phyloP scores from a whole-genome alignment of 2,797 vertebrate species.

The Darevskia nairensis region DNA sequence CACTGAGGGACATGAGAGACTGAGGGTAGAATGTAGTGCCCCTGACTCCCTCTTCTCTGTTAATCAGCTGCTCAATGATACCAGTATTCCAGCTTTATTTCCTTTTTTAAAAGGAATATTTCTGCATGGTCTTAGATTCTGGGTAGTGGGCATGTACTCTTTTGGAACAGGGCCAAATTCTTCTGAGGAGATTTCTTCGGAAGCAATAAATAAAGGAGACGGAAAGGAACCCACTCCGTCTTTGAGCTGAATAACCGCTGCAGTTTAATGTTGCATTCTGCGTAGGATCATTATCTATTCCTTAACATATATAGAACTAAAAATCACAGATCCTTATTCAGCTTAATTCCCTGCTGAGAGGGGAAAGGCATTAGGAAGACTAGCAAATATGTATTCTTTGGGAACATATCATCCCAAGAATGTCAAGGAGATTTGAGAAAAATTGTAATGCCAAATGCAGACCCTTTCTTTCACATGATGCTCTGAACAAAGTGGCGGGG shows the following conservation, averaged over 20 bases:
- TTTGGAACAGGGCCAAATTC: conserved; percentile 47
- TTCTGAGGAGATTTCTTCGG: conserved; percentile 52
- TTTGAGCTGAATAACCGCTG: conserved; percentile 58
- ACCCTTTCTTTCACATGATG: conserved; percentile 56
- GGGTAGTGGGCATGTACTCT: not conserved
- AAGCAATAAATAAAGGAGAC: conserved; percentile 46
- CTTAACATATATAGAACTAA: conserved; percentile 63
- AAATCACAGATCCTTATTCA: conserved; percentile 65
- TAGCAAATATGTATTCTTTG: conserved; percentile 65
- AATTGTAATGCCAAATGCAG: conserved; percentile 59
- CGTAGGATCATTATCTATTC: conserved; percentile 60
- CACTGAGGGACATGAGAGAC: not conserved
- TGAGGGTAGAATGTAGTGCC: too few species aligned
- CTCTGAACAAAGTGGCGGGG: conserved; percentile 48
- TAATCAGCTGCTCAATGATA: not conserved
- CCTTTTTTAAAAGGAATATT: not conserved
- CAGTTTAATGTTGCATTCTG: conserved; percentile 49
- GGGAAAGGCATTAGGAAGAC: conserved; percentile 63
- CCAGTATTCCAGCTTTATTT: not conserved
- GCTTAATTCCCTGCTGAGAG: conserved; percentile 63
- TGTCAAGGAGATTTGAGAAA: conserved; percentile 71
- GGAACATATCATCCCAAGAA: conserved; percentile 66
- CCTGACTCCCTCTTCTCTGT: not conserved
- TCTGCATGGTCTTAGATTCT: not conserved
- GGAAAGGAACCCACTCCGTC: conserved; percentile 44